Percentiles rank a stretch among this genome's conserved stretches.
Evolutionary conservation across 2,888 invertebrate genomes (phyloP).

Genomic region (Tipula confusa): DNA sequence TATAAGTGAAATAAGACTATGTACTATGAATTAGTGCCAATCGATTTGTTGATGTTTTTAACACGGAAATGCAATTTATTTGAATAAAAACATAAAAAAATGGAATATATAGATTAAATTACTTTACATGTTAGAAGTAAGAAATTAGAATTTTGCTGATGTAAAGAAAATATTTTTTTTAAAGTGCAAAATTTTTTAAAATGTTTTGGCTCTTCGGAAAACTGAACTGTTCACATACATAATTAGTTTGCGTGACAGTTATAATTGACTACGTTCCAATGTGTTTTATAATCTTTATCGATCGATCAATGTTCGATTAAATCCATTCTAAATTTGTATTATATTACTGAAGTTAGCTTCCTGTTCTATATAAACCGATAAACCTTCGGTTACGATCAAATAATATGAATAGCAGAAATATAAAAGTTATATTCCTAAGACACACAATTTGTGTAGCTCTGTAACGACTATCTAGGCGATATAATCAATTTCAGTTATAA

Average conservation of each 20-base stretch:
- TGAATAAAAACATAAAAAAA: not conserved
- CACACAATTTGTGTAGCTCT: too few species aligned
- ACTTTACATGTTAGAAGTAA: not conserved
- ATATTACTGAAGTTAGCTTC: too few species aligned
- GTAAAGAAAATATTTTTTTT: not conserved
- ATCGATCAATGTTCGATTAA: not conserved
- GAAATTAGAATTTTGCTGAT: too few species aligned
- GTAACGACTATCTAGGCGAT: too few species aligned
- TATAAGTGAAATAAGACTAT: not conserved
- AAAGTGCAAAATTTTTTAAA: too few species aligned
- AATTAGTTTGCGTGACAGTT: not conserved
- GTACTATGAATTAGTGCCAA: not conserved
- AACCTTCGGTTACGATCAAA: too few species aligned
- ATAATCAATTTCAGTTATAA: too few species aligned
- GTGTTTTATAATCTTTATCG: not conserved
- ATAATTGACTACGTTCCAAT: not conserved
- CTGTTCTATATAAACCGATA: too few species aligned
- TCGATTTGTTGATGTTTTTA: not conserved
- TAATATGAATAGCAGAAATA: too few species aligned
- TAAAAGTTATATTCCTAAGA: too few species aligned
- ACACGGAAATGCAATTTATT: not conserved
- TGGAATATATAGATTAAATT: not conserved
- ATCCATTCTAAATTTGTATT: too few species aligned
- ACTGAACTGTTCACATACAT: not conserved
- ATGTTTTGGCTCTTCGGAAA: too few species aligned